Base-by-base conservation (phyloP, 2,797 vertebrate genomes). In the Sebastes umbrosus region DNA sequence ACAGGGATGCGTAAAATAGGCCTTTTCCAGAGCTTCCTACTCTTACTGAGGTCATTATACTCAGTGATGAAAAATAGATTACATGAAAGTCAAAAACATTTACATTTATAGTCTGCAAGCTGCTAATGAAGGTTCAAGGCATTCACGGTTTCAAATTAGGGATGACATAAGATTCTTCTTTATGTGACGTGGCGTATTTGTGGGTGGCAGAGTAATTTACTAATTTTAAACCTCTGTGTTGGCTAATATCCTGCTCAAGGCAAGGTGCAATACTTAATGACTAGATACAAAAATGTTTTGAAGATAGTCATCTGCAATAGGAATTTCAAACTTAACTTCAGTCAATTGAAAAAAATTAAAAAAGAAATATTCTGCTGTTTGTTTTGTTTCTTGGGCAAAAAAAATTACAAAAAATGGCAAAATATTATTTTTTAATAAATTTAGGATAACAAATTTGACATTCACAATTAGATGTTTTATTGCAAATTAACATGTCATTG, bases 191-290 rank as follows among this genome's bases (percentile, higher is more conserved):
- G 5, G 10, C 3, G 13, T 57, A 2, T 80, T 55, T 75, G 66
- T 54, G 67, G 58, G 25, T 31, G 13, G 55, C 36, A 36, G 27
- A 25, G 22, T 24, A 70, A 79, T 72, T 71, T 63, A 86, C 60
- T 29, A 58, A 73, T 16, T 54, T 27, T 31, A 31, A 39, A 27
- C 54, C 18, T 62, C 54, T 68, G 60, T 34, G 57, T 36, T 36
- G 78, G 69, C 60, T 80, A 87, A 83, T 62, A 71, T 69, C 69
- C 72, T 52, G 36, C 69, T 83, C 4, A 69, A 2, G 4, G 29
- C 31, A 22, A 0, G 43, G 22, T 14, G 31, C 18, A 34, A 62
- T 4, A 25, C 18, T 54, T 34, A 2, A 36, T 29, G 24, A 46
- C 22, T 8, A 9, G 20, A n/a, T 14, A 13, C 27, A 67, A 31